A percentile compares a stretch with the other conserved stretches of the same genome.
Evolutionary conservation across 2,797 vertebrate species (phyloP).

Genomic region (Danio tinwini): DNA sequence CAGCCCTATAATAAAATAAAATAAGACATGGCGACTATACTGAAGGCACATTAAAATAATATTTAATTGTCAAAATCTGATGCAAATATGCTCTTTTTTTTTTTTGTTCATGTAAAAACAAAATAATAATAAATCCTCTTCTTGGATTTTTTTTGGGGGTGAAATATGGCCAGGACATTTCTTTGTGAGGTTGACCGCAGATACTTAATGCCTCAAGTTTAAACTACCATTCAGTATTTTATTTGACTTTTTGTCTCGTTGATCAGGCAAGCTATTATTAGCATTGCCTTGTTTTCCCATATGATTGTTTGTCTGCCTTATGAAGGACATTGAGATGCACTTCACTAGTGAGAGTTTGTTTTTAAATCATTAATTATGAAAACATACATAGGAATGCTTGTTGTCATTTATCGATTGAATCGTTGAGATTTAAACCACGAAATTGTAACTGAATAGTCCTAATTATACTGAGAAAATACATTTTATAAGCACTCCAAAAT

Average conservation of each 20-base stretch:
- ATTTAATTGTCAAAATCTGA: not conserved
- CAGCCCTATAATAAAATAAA: too few species aligned
- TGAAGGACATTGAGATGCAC: constrained; percentile 67
- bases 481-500: constrained; percentile 48
- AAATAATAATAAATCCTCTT: too few species aligned
- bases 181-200: constrained; percentile 62
- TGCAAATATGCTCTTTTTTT: not conserved
- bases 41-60: not conserved
- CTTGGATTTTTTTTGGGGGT: constrained; percentile 2
- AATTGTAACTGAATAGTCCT: not conserved
- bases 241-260: constrained; percentile 53
- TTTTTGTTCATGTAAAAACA: not conserved
- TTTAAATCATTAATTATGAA: constrained; percentile 17
- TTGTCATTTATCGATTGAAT: not conserved
- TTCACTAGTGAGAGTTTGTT: constrained; percentile 42
- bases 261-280: constrained; percentile 71
- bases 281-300: constrained; percentile 68
- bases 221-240: constrained; percentile 80
- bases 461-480: not conserved
- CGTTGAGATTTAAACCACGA: not conserved
- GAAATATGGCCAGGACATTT: constrained; percentile 15
- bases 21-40: not conserved
- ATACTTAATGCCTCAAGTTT: constrained; percentile 79
- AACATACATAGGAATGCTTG: constrained; percentile 15
- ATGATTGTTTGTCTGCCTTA: constrained; percentile 83